Evolutionary conservation across 2,888 invertebrate genomes (phyloP).

Genomic region (Microctonus brassicae): DNA sequence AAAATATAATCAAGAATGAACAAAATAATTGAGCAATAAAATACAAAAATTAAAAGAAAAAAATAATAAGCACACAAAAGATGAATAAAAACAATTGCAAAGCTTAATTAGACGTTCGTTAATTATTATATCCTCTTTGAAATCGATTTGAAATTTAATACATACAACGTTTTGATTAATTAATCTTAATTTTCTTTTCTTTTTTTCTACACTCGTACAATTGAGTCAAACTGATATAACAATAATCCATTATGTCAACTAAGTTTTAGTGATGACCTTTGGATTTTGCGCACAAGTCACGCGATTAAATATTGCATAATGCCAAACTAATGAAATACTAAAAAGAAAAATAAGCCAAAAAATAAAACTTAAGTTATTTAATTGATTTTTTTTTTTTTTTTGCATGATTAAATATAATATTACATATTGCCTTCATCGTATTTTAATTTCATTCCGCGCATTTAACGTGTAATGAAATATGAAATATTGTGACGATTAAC

Average conservation of each 20-base stretch:
- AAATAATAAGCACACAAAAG: too few relatives aligned
- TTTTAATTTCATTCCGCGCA: background rate
- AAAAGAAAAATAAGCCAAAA: too few relatives aligned
- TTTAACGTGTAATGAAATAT: background rate
- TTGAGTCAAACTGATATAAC: background rate
- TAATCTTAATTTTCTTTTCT: background rate
- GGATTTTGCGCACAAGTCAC: background rate
- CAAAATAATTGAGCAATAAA: too few relatives aligned
- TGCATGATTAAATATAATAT: background rate
- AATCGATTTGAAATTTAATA: background rate
- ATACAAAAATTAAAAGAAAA: background rate
- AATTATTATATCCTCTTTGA: background rate
- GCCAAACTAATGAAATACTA: too few relatives aligned
- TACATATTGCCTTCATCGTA: background rate
- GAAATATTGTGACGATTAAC: slow-evolving; percentile 33
- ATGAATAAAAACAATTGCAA: background rate
- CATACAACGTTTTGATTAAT: background rate
- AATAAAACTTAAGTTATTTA: background rate
- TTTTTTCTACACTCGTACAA: background rate
- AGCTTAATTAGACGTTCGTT: background rate
- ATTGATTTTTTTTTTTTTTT: background rate
- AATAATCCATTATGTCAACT: too few relatives aligned
- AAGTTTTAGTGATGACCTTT: too few relatives aligned
- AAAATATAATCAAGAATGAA: background rate
- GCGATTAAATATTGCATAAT: background rate